Evolutionary conservation across 2,113 vertebrate genomes (phyloP), one percentile per base, ranked within the genome.

Genomic region (Thymallus thymallus): DNA sequence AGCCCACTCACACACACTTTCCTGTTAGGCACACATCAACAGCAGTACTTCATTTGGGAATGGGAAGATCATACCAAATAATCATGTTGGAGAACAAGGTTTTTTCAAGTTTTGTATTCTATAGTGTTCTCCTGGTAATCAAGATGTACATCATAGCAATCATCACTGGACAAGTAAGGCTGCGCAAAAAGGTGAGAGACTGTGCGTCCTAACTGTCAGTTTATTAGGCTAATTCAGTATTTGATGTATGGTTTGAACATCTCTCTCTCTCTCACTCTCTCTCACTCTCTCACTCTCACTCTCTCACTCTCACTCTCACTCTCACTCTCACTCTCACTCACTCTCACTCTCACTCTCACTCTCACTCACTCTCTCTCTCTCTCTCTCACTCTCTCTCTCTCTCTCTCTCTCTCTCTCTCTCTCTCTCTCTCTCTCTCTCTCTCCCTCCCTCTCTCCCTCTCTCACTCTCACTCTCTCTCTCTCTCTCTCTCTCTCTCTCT

Each of bases 141-240:
- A 99, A 99, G 88, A 98, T 98, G 96, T 98, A 95, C 48, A 73
- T 82, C 0, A 16, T 98, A 41, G 96, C 96, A 2, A 73, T 98
- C 72, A 93, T 98, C 76, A 98, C 96, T 0, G 97, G 97, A 60
- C 95, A 98, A 92, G 86, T 96, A n/a, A 86, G 97, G 74, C 95
- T 99, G 46, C 93, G 95, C 32, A 98, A 95, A 88, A 99, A 98
- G 93, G 97, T 98, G 86, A 78, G 83, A 70, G 46, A 2, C 13
- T 41, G 7, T 41, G 35, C 35, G 35, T 41, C 35, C 35, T 41
- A 41, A 14, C 12, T 51, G 12, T 18, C 48, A 18, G 14, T 51
- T 51, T 51, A 51, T 18, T 18, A 51, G 48, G 16, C 12, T 51
- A 51, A 18, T 51, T 18, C 5, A 1, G 48, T 51, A 5, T 51